These are phyloP conservation scores for Echinarachnius parma DNA, from an alignment of 53 echinoderm and acorn worm species.

Conservation along the genomic window DNA sequence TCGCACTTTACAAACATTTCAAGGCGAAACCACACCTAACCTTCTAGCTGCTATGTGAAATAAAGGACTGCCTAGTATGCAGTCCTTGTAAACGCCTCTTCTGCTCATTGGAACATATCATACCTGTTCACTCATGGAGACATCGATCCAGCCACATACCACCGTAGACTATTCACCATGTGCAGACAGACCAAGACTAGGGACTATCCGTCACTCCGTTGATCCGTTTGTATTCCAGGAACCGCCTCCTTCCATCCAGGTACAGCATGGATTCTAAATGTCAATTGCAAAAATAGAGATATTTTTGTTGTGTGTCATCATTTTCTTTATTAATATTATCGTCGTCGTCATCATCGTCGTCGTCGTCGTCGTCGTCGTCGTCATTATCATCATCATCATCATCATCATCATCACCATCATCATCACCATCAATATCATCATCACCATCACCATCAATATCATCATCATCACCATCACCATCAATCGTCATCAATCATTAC, in stretches of 20 bases:
- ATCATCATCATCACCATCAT: slow-evolving; percentile 1
- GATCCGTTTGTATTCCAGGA: slow-evolving; percentile 65
- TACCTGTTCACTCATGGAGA: too few species aligned
- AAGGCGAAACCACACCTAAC: too few species aligned
- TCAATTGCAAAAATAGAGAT: not conserved
- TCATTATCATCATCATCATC: not conserved
- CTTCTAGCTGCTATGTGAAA: too few species aligned
- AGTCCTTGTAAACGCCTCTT: too few species aligned
- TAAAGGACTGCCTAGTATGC: too few species aligned
- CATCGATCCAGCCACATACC: too few species aligned
- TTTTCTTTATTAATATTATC: too few species aligned
- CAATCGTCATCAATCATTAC: not conserved
- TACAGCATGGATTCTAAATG: slow-evolving; percentile 86
- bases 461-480: not conserved
- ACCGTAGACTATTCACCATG: too few species aligned
- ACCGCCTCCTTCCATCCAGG: slow-evolving; percentile 77
- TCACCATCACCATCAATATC: not conserved
- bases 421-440: not conserved
- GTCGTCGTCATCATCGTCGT: not conserved
- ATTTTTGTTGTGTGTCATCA: too few species aligned
- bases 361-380: not conserved
- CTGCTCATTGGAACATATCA: too few species aligned
- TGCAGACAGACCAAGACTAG: too few species aligned
- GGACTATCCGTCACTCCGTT: slow-evolving; percentile 26
- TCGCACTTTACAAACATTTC: too few species aligned